Conservation (phyloP, 2,888 invertebrate species). For the Cerastis rubricosa region DNA sequence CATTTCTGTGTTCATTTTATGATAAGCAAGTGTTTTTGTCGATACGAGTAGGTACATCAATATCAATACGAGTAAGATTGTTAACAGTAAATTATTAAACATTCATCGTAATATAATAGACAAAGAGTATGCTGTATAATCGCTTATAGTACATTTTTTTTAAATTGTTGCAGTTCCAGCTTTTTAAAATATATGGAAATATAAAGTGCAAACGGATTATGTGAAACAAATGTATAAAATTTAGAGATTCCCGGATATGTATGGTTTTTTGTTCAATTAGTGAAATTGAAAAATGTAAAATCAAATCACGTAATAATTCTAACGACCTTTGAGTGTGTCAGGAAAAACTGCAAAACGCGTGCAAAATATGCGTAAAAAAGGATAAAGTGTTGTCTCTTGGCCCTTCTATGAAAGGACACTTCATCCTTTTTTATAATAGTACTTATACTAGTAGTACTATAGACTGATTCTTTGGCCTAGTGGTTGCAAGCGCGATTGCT, state of each 20-base stretch:
- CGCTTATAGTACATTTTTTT: background rate
- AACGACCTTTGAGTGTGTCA: too few species aligned
- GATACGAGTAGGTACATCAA: background rate
- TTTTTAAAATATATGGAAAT: constrained; percentile 13
- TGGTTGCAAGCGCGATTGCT: too few species aligned
- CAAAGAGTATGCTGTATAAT: background rate
- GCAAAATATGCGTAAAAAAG: too few species aligned
- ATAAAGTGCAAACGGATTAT: constrained; percentile 6
- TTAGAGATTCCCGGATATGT: background rate
- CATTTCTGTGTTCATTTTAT: background rate
- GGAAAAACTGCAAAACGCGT: too few species aligned
- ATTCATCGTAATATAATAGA: background rate
- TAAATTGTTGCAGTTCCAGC: background rate
- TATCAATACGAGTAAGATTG: background rate
- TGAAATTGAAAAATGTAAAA: background rate
- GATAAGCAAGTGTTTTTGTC: background rate
- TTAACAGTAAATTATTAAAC: background rate
- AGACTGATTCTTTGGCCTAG: too few species aligned
- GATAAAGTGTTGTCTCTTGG: too few species aligned
- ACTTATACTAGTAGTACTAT: too few species aligned
- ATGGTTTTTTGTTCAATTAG: background rate
- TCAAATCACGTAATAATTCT: background rate
- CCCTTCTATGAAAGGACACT: too few species aligned
- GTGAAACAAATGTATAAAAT: background rate
- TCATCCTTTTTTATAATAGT: too few species aligned